Conservation (phyloP, 2,113 vertebrate species). For the Regulus satrapa region DNA sequence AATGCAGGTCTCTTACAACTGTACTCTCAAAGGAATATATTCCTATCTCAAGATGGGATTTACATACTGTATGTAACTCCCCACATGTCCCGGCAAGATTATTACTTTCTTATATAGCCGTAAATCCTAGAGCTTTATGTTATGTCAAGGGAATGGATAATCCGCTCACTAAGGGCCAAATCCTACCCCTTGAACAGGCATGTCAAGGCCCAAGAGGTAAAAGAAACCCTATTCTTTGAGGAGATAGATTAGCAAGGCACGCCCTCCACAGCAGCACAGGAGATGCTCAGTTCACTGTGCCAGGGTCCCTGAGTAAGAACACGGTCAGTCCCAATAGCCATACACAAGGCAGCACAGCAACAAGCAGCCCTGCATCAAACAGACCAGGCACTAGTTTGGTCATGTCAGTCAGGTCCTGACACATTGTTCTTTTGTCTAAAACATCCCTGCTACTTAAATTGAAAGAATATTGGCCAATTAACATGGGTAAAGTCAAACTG, state of each 20-base stretch:
- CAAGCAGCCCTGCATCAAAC: background rate
- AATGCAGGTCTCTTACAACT: conserved; percentile 51
- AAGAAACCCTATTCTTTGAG: conserved; percentile 23
- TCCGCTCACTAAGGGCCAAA: conserved; percentile 62
- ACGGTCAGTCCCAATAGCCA: background rate
- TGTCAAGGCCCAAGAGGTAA: conserved; percentile 51
- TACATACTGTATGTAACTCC: conserved; percentile 62
- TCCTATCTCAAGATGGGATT: conserved; percentile 63
- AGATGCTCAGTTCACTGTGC: background rate
- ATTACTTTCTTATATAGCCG: conserved; percentile 56
- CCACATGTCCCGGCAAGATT: conserved; percentile 57
- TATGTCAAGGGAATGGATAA: conserved; percentile 64
- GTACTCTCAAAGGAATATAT: conserved; percentile 57
- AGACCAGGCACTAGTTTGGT: background rate
- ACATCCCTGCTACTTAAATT: background rate
- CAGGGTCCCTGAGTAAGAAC: background rate
- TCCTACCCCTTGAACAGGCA: conserved; percentile 56
- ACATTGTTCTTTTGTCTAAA: background rate
- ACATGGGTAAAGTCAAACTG: background rate
- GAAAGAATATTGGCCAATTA: background rate
- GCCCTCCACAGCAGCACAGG: background rate
- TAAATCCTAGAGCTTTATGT: conserved; percentile 64
- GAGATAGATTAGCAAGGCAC: conserved; percentile 9
- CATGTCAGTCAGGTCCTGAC: background rate
- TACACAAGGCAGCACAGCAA: background rate